A percentile compares a stretch with the other conserved stretches of the same genome.
phyloP scores from a whole-genome alignment of 2,797 vertebrate genomes.

The Centroberyx gerrardi region DNA sequence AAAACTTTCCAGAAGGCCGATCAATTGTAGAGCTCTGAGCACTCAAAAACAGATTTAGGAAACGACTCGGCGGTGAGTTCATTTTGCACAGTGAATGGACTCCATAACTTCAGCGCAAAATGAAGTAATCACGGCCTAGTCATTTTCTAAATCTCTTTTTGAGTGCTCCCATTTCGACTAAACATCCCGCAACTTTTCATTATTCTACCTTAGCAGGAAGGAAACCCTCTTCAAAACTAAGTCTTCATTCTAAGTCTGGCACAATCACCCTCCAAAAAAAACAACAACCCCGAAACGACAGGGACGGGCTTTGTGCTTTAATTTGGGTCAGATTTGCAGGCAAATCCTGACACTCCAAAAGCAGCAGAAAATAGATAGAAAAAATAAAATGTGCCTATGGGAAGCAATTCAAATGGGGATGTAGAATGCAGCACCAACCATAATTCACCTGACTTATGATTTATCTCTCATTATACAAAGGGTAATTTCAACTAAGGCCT shows the following conservation, averaged over 20 bases:
- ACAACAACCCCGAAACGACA: not conserved
- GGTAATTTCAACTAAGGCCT: not conserved
- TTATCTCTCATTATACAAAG: conserved; percentile 10
- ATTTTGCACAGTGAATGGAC: conserved; percentile 16
- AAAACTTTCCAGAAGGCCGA: conserved; percentile 26
- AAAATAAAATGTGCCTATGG: conserved; percentile 14
- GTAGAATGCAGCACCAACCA: not conserved
- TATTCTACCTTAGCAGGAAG: not conserved
- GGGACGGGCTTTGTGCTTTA: not conserved
- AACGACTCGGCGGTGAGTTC: not conserved
- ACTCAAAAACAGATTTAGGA: conserved; percentile 23
- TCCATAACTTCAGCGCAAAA: not conserved
- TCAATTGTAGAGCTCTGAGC: conserved; percentile 6
- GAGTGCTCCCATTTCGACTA: conserved; percentile 4
- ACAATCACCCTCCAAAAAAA: not conserved
- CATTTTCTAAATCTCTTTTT: conserved; percentile 21
- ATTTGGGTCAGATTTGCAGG: conserved; percentile 15
- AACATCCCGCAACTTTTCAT: conserved; percentile 19
- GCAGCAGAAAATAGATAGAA: not conserved
- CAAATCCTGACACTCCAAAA: conserved; percentile 8
- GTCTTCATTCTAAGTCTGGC: not conserved
- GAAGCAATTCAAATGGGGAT: conserved; percentile 31
- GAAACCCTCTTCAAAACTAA: conserved; percentile 8
- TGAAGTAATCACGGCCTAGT: conserved; percentile 12
- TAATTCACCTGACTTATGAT: conserved; percentile 4